Percentiles rank a stretch among this genome's conserved stretches.
Conservation (phyloP, 2,888 invertebrate genomes). For the Lithosia quadra region DNA sequence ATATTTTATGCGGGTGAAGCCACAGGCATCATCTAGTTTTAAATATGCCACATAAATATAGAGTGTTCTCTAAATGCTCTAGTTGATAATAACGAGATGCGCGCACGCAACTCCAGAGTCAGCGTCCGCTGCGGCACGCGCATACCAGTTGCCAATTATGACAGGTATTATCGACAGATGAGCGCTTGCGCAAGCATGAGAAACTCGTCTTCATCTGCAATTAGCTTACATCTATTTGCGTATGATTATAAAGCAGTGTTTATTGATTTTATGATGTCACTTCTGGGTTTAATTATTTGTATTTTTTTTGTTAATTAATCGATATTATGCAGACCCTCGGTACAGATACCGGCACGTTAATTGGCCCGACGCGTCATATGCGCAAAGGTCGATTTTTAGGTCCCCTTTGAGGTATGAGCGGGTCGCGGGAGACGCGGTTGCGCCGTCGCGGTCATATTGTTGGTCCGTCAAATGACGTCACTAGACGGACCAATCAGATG, state of each 20-base stretch:
- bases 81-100: background rate
- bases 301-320: no score
- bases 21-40: no score
- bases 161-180: conserved; percentile 20
- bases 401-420: no score
- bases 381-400: no score
- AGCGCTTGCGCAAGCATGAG: conserved; percentile 15
- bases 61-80: conserved; percentile 2
- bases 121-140: conserved; percentile 50
- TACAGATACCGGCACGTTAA: no score
- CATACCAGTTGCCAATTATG: conserved; percentile 29
- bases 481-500: no score
- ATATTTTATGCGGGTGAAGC: no score
- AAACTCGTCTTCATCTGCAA: conserved; percentile 11
- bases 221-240: conserved; percentile 15
- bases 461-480: no score
- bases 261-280: background rate
- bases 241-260: background rate
- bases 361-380: no score
- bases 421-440: no score
- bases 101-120: conserved; percentile 40
- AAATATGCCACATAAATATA: background rate
- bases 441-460: no score
- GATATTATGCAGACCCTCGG: no score
- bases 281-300: conserved; percentile 8